Percentiles rank a stretch among this genome's conserved stretches.
These are phyloP conservation scores for Melinaea menophilus DNA, from an alignment of 2,888 invertebrate species.

Conservation along the genomic window DNA sequence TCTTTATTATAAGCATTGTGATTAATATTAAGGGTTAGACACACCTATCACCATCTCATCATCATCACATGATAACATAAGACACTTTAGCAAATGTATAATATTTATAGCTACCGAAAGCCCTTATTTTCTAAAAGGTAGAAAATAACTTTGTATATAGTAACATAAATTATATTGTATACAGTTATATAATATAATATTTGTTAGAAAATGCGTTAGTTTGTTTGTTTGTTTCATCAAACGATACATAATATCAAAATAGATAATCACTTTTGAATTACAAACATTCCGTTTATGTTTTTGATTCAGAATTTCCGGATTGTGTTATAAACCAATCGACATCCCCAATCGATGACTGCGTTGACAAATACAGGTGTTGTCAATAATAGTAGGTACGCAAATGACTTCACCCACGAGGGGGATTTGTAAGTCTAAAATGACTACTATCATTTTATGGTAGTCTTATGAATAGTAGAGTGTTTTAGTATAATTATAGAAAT, in stretches of 20 bases:
- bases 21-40: slow-evolving; percentile 4
- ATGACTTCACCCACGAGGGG: slow-evolving; percentile 2
- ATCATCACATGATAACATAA: too few species aligned
- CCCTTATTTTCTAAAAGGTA: too few species aligned
- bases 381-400: neutral
- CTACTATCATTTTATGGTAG: too few species aligned
- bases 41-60: too few species aligned
- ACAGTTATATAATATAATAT: too few species aligned
- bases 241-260: neutral
- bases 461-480: too few species aligned
- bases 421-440: neutral
- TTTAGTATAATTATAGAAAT: too few species aligned
- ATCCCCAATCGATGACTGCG: slow-evolving; percentile 43
- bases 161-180: too few species aligned
- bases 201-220: too few species aligned
- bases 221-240: neutral
- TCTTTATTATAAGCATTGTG: slow-evolving; percentile 45
- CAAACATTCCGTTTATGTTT: slow-evolving; percentile 20
- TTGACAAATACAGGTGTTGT: slow-evolving; percentile 18
- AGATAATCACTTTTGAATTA: slow-evolving; percentile 10
- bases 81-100: too few species aligned
- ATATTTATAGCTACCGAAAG: too few species aligned
- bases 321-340: slow-evolving; percentile 51
- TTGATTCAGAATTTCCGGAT: slow-evolving; percentile 52
- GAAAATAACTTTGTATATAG: too few species aligned